Evolutionary conservation across 2,113 vertebrate species (phyloP), one percentile per base, ranked within the genome.

Genomic region (Balaenoptera acutorostrata): DNA sequence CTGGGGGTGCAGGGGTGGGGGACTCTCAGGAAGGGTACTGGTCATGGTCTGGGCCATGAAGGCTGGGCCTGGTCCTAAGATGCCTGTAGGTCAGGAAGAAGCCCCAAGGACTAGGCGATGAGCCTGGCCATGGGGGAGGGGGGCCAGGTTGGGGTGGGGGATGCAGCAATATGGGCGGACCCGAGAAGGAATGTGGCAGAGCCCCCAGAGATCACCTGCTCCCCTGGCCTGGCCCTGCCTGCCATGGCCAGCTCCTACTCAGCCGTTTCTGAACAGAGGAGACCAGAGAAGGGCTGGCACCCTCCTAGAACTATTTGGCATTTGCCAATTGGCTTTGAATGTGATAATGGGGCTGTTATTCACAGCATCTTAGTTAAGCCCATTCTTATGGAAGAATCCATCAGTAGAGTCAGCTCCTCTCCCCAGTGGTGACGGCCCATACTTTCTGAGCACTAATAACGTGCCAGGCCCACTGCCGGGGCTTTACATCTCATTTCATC

Each of bases 311-410:
- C 59, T 6, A 27, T 6, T 3, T 55, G 59, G 68, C 78, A 41
- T 25, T 72, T 93, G 74, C 89, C 83, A n/a, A 0, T 4, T 36
- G 49, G 77, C 36, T 44, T 7, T 41, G 33, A 63, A 18, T 0
- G 13, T 36, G 69, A 18, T 33, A 2, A 29, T 15, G 44, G 31
- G 20, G 33, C n/a, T 23, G 6, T 3, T 8, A 29, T 29, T 44
- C 39, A 21, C 5, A 33, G 69, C 8, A 5, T 41, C 92, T 8
- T 9, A 14, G 82, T 46, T 15, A 41, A 36, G 41, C 17, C n/a
- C 8, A 2, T 63, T 27, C 61, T 77, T 10, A 5, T 0, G 14
- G 49, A 17, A 36, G 25, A 27, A 17, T 20, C 52, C 61, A 2
- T 8, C 9, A 46, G 6, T 12, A 3, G 44, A 41, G 29, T 21